These are phyloP conservation scores for Callinectes sapidus DNA, from an alignment of 2,888 invertebrate genomes.

Conservation along the genomic window DNA sequence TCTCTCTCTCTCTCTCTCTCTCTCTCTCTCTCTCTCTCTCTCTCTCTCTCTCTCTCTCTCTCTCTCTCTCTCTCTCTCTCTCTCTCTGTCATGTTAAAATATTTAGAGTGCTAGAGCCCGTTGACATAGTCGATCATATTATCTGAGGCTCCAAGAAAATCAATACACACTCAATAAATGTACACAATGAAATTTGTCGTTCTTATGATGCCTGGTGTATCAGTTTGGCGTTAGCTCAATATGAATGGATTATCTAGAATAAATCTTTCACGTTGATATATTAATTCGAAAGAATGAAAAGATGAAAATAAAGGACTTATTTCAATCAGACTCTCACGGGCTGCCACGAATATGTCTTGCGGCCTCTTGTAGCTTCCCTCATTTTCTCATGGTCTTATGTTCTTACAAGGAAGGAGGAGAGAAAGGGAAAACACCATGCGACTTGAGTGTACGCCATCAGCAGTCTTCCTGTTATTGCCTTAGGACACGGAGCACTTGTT, in stretches of 20 bases:
- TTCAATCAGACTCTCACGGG: too few relatives aligned
- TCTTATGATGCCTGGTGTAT: not conserved
- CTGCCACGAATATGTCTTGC: too few relatives aligned
- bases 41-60: not conserved
- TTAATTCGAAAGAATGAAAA: too few relatives aligned
- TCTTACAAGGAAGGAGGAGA: not conserved
- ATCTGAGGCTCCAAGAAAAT: not conserved
- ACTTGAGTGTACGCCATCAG: not conserved
- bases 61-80: too few relatives aligned
- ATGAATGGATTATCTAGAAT: not conserved
- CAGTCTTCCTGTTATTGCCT: not conserved
- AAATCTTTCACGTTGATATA: not conserved
- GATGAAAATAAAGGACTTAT: too few relatives aligned
- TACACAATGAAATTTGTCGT: not conserved
- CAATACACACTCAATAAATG: not conserved
- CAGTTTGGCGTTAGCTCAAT: not conserved
- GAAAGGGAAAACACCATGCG: not conserved
- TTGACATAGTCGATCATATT: not conserved
- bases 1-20: not conserved
- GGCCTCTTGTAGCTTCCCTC: too few relatives aligned
- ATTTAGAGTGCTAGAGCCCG: not conserved
- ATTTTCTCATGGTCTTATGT: too few relatives aligned
- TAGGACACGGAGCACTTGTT: not conserved
- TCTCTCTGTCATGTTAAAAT: not conserved
- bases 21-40: not conserved